Base-by-base conservation (phyloP, 2,888 invertebrate species). In the Mythimna vitellina region DNA sequence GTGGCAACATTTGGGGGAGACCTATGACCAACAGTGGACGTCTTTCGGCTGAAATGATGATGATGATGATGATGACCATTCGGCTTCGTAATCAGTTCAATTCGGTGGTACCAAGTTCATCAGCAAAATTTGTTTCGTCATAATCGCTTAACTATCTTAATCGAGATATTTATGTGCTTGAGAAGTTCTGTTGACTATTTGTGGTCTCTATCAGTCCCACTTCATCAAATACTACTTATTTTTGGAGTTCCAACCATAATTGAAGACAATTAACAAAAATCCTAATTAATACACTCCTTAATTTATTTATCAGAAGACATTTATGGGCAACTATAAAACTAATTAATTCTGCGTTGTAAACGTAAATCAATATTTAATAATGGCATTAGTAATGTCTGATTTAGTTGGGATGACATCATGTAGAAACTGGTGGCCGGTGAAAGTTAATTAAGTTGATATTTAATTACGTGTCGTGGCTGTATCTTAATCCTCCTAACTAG, bases 391-490 rank as follows among this genome's bases (percentile, higher is more conserved):
- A 71, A 69, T 72, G 67, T 74, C 83, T 67, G 49, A 77, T 78
- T 79, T 68, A 72, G 83, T 79, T 71, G 65, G 57, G 65, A 90
- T 94, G 94, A 94, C 92, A 93, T 94, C 94, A 94, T 29, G 46
- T 67, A 67, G 84, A 86, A 78, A 84, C 84, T 87, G 76, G 80
- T 79, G 78, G 83, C 63, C n/a, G 89, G 94, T 89, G 94, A 94
- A 94, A 94, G 94, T 92, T 90, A 92, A 93, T 93, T 92, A 92
- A 89, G 86, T 76, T 78, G 54, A 84, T 86, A 87, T 87, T 90
- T 91, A 89, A 90, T 85, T 85, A 89, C 79, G 84, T 63, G 49
- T 57, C 61, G n/a, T 80, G 78, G 81, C 54, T 84, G 78, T 84
- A 83, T 86, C 78, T 83, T 84, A 87, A 87, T 89, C 80, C 79